A percentile compares a stretch with the other conserved stretches of the same genome.
phyloP scores from a whole-genome alignment of 2,888 invertebrate species.

The Drosophila hamatofila region DNA sequence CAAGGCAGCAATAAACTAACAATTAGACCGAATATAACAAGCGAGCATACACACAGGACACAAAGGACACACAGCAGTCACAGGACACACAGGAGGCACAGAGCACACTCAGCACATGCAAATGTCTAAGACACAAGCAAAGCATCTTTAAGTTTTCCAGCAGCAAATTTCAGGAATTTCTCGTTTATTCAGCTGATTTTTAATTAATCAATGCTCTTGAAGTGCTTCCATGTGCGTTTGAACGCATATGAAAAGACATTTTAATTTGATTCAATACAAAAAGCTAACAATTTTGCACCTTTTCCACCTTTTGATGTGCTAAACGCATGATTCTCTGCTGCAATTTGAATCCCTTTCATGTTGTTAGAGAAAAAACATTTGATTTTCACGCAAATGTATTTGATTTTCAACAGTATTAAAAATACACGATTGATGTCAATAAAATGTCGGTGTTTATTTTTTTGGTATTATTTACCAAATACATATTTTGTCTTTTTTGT shows the following conservation, averaged over 20 bases:
- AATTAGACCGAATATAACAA: conserved; percentile 65
- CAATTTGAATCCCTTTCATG: conserved; percentile 1
- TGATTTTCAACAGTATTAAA: background rate
- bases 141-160: background rate
- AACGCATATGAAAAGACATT: conserved; percentile 4
- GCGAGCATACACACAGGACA: background rate
- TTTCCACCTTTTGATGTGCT: background rate
- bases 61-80: background rate
- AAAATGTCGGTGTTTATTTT: background rate
- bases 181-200: background rate
- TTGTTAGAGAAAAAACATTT: background rate
- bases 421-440: background rate
- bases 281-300: background rate
- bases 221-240: conserved; percentile 11
- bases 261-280: conserved; percentile 4
- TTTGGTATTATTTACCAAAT: background rate
- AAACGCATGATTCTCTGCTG: background rate
- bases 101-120: conserved; percentile 20
- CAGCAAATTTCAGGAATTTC: background rate
- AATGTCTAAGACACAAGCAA: conserved; percentile 5
- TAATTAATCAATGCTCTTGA: conserved; percentile 7
- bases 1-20: conserved; percentile 68
- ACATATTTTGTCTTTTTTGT: too few relatives aligned
- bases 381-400: background rate
- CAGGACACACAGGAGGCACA: background rate